Evolutionary conservation across 2,113 vertebrate genomes (phyloP).

Genomic region (Catharus minimus): DNA sequence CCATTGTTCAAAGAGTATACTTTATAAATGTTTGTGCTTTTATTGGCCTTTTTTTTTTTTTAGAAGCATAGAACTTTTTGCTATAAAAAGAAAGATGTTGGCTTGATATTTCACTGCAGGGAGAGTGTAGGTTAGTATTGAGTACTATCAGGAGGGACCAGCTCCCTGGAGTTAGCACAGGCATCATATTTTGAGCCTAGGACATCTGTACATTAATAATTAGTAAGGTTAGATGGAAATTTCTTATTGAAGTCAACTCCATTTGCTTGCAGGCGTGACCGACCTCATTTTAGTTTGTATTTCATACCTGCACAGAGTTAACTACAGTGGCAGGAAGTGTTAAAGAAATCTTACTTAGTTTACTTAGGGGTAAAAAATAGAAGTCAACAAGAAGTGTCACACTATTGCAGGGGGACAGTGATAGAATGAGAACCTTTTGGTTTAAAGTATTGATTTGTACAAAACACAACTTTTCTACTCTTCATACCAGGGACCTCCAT

Average conservation of each 20-base stretch:
- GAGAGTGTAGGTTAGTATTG: neutral
- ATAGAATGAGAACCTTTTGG: neutral
- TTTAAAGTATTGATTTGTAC: neutral
- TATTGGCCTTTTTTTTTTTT: neutral
- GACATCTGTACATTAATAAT: conserved; percentile 57
- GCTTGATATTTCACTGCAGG: neutral
- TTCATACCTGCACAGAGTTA: conserved; percentile 22
- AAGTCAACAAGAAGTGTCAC: neutral
- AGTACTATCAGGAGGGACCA: neutral
- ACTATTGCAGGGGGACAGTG: neutral
- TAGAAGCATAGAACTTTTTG: neutral
- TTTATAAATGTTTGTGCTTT: neutral
- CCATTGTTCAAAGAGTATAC: neutral
- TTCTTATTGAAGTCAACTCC: conserved; percentile 4
- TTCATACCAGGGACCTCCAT: neutral
- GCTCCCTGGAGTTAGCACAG: neutral
- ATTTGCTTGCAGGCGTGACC: neutral
- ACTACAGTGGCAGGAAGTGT: conserved; percentile 16
- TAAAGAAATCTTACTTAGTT: neutral
- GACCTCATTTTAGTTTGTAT: conserved; percentile 43
- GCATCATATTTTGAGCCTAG: conserved; percentile 8
- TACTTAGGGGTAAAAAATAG: neutral
- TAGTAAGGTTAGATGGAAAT: conserved; percentile 32
- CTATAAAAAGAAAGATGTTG: neutral
- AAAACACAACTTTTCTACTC: neutral